phyloP scores from a whole-genome alignment of 2,797 vertebrate species.

The Choloepus didactylus region DNA sequence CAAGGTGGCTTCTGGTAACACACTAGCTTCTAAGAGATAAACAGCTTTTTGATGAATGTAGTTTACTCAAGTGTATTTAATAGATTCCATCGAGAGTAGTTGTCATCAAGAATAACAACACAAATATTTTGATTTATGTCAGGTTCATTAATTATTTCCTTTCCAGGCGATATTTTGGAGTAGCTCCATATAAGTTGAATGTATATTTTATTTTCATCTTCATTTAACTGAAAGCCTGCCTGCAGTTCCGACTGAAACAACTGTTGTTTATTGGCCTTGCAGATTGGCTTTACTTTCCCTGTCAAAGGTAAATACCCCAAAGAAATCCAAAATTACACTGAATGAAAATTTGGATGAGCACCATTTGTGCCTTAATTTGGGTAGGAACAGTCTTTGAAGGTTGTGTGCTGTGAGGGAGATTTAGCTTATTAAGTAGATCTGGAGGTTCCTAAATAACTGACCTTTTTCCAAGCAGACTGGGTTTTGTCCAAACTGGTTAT shows the following conservation, averaged over 20 bases:
- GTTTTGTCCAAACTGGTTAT: slow-evolving; percentile 53
- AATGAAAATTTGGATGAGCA: slow-evolving; percentile 82
- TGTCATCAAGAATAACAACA: slow-evolving; percentile 76
- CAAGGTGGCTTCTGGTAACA: slow-evolving; percentile 77
- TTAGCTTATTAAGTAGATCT: slow-evolving; percentile 74
- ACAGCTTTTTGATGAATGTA: slow-evolving; percentile 57
- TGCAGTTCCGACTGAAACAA: slow-evolving; percentile 70
- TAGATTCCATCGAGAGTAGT: neutral
- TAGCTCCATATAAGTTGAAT: slow-evolving; percentile 61
- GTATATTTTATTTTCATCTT: slow-evolving; percentile 59
- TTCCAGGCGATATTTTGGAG: slow-evolving; percentile 75
- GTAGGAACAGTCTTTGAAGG: slow-evolving; percentile 83
- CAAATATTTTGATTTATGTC: slow-evolving; percentile 83
- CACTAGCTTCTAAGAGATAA: slow-evolving; percentile 58
- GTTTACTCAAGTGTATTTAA: slow-evolving; percentile 64
- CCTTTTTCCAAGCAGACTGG: slow-evolving; percentile 51
- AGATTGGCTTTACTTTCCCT: slow-evolving; percentile 72
- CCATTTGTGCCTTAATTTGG: slow-evolving; percentile 85
- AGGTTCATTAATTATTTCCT: slow-evolving; percentile 79
- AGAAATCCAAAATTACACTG: slow-evolving; percentile 82
- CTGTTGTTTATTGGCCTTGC: slow-evolving; percentile 78
- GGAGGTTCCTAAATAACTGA: slow-evolving; percentile 65
- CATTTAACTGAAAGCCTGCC: slow-evolving; percentile 66
- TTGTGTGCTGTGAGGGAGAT: slow-evolving; percentile 67
- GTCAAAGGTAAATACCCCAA: slow-evolving; percentile 86